Evolutionary conservation across 2,797 vertebrate species (phyloP).

Genomic region (Enteromius paludinosus): DNA sequence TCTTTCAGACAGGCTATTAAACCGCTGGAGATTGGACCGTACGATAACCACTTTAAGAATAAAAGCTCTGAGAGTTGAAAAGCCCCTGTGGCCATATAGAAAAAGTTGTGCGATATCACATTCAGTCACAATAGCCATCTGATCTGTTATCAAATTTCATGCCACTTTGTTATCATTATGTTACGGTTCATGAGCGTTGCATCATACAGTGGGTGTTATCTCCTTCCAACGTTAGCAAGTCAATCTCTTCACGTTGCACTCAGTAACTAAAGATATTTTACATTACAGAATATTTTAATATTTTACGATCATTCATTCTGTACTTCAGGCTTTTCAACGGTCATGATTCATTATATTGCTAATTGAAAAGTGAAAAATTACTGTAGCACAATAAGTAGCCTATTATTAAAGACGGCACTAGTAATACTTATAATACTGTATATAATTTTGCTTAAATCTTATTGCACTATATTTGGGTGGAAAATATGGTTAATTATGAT

Average conservation of each 20-base stretch:
- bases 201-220: not conserved
- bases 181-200: not conserved
- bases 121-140: not conserved
- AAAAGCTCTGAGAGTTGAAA: conserved; percentile 20
- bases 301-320: not conserved
- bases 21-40: not conserved
- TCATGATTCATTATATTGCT: not conserved
- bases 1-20: conserved; percentile 15
- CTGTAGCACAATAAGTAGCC: too few relatives aligned
- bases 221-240: not conserved
- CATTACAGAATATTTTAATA: not conserved
- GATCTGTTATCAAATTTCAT: conserved; percentile 20
- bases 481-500: not conserved
- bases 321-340: not conserved
- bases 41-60: conserved; percentile 16
- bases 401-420: too few relatives aligned
- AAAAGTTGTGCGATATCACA: conserved; percentile 4
- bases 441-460: too few relatives aligned
- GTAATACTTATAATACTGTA: too few relatives aligned
- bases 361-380: too few relatives aligned
- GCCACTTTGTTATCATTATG: not conserved
- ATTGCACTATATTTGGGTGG: too few relatives aligned
- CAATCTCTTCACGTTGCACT: not conserved
- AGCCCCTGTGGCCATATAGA: not conserved
- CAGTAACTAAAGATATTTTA: not conserved